These are phyloP conservation scores for Sceloporus undulatus DNA, from an alignment of 2,113 vertebrate species.

Conservation along the genomic window DNA sequence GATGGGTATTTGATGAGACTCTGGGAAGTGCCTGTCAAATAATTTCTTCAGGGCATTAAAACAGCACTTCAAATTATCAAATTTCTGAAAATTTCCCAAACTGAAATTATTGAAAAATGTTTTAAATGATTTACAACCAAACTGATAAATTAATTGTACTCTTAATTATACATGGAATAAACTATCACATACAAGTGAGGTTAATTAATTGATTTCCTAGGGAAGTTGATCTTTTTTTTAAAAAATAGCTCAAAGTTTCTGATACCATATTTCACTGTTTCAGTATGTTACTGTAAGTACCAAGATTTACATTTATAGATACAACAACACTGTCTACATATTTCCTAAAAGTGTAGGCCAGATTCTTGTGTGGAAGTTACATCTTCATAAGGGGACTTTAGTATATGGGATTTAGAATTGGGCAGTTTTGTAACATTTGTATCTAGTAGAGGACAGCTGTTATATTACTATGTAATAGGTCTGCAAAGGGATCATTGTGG, in stretches of 20 bases:
- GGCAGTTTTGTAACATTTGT: no score
- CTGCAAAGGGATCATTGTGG: no score
- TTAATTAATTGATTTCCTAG: slow-evolving; percentile 52
- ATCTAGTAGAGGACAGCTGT: no score
- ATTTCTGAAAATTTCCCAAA: slow-evolving; percentile 51
- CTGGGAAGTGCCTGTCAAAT: slow-evolving; percentile 10
- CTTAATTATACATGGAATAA: slow-evolving; percentile 62
- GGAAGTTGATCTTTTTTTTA: background rate
- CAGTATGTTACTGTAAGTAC: slow-evolving; percentile 15
- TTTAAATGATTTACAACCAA: slow-evolving; percentile 66
- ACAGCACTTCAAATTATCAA: slow-evolving; percentile 42
- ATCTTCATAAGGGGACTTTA: no score
- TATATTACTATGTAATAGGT: no score
- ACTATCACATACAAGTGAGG: slow-evolving; percentile 42
- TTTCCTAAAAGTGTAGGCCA: background rate
- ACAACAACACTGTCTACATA: background rate
- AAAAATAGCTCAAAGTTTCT: slow-evolving; percentile 26
- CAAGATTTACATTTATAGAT: slow-evolving; percentile 23
- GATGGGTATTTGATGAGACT: background rate
- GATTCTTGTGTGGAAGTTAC: no score
- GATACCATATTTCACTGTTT: slow-evolving; percentile 25
- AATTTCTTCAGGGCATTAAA: slow-evolving; percentile 26
- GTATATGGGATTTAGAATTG: no score
- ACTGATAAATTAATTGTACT: slow-evolving; percentile 52
- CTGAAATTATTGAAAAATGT: slow-evolving; percentile 55